Base-by-base conservation (phyloP, 2,888 invertebrate species). In the Anodontia alba region DNA sequence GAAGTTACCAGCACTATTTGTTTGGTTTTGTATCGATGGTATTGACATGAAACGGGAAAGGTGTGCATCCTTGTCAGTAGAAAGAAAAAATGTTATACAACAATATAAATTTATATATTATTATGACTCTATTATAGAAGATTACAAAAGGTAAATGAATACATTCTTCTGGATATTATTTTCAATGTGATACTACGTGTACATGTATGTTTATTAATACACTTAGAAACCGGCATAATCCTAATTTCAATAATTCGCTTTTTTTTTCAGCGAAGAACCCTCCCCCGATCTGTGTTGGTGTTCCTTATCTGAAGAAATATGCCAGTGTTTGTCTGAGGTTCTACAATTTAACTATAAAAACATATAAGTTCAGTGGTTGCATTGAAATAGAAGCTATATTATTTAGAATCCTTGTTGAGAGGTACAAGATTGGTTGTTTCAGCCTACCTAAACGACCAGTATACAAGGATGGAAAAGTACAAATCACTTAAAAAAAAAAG, bases 271-370 rank as follows among this genome's bases (percentile, higher is more conserved):
- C 89, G 23, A 84, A 87, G 17, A 94, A 94, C 80, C 95, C 95
- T 7, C 95, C 94, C 31, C 93, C 95, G 0, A 51, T 94, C 20
- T 95, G 95, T 84, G 92, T 93, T 80, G 93, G 89, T n/a, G 88
- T 95, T 46, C 95, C 95, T 2, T 84, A 93, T 74, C 85, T 94
- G 49, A 90, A 94, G 69, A 89, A 93, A 23, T 89, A 90, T 57
- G 94, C 94, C 69, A 91, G 93, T 42, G 70, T 94, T 0, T 95
- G 95, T 84, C 31, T 94, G 0, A 77, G 86, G 46, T 91, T 94
- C 78, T 91, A 93, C 77, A 89, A 94, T 70, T 83, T 94, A 49
- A 83, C 88, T 5, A n/a, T n/a, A n/a, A 46, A 20, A 20, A 26
- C 10, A 10, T 8, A 8, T 5, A 54, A 7, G 23, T 12, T 54